phyloP scores from a whole-genome alignment of 2,797 vertebrate genomes.

The Aeoliscus strigatus region DNA sequence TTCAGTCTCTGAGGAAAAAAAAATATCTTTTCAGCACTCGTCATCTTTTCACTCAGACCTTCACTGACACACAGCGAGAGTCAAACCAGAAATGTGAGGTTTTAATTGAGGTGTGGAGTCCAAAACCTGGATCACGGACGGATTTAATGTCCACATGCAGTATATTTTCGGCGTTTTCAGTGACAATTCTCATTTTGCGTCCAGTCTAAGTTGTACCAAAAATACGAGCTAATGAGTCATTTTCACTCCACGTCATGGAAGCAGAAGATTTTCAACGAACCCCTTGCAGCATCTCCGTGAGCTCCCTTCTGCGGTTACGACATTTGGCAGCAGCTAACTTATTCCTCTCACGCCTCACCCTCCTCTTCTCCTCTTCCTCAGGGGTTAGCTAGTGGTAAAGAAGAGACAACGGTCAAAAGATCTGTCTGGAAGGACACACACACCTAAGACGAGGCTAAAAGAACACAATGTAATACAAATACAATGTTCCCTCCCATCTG shows the following conservation, averaged over 20 bases:
- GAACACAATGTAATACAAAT: too few relatives aligned
- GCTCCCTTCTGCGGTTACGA: conserved; percentile 93
- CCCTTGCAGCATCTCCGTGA: conserved; percentile 96
- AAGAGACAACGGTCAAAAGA: conserved; percentile 37
- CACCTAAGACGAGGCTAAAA: conserved; percentile 19
- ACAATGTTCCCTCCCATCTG: neutral
- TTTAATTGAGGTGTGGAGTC: conserved; percentile 53
- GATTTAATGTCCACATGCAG: too few relatives aligned
- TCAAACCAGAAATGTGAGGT: conserved; percentile 55
- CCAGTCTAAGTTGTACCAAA: too few relatives aligned
- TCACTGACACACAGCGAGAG: conserved; percentile 31
- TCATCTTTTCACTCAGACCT: conserved; percentile 49
- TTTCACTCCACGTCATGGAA: neutral
- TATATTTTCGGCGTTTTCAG: too few relatives aligned
- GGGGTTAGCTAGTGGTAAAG: conserved; percentile 85
- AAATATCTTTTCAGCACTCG: conserved; percentile 70
- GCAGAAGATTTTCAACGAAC: conserved; percentile 69
- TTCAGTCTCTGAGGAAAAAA: conserved; percentile 64
- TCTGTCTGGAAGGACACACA: conserved; percentile 3
- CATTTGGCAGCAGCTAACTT: conserved; percentile 98
- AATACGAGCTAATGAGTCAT: too few relatives aligned
- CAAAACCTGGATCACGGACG: conserved; percentile 24
- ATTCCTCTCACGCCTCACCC: conserved; percentile 96
- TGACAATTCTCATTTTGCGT: too few relatives aligned
- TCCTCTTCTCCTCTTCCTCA: conserved; percentile 96